phyloP scores from a whole-genome alignment of 2,113 vertebrate genomes.

The Silurus meridionalis region DNA sequence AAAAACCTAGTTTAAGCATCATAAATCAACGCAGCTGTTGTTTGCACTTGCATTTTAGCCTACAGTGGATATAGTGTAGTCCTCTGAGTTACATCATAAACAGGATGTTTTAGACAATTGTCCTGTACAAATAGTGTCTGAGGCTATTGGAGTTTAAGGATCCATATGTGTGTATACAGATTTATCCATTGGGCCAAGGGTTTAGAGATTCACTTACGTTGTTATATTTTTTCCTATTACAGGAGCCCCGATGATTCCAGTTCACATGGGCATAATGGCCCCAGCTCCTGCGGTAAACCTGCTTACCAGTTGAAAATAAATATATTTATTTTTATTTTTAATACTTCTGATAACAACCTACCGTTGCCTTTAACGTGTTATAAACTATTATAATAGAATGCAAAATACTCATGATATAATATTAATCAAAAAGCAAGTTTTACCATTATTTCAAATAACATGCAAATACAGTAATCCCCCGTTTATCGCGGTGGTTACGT shows the following conservation, averaged over 20 bases:
- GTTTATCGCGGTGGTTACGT: too few species aligned
- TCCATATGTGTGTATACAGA: not conserved
- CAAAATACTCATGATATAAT: too few species aligned
- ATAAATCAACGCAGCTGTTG: not conserved
- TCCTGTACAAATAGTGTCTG: not conserved
- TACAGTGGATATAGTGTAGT: not conserved
- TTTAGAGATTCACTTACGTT: conserved; percentile 23
- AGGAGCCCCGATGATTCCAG: conserved; percentile 97
- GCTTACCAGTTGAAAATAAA: not conserved
- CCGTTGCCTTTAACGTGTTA: not conserved
- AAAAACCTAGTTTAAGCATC: not conserved
- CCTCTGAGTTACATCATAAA: not conserved
- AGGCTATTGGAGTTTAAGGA: not conserved
- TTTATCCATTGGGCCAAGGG: too few species aligned
- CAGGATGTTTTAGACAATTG: not conserved
- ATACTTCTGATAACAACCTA: not conserved
- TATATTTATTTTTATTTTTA: not conserved
- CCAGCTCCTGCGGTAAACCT: conserved; percentile 83
- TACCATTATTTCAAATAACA: not conserved
- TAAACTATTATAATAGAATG: not conserved
- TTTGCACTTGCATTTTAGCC: not conserved
- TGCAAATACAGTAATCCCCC: not conserved
- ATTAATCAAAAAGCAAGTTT: not conserved
- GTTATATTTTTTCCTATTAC: conserved; percentile 31
- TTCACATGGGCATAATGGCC: conserved; percentile 97